Evolutionary conservation across 2,113 vertebrate genomes (phyloP), one percentile per base, ranked within the genome.

Genomic region (Terrapene triunguis): DNA sequence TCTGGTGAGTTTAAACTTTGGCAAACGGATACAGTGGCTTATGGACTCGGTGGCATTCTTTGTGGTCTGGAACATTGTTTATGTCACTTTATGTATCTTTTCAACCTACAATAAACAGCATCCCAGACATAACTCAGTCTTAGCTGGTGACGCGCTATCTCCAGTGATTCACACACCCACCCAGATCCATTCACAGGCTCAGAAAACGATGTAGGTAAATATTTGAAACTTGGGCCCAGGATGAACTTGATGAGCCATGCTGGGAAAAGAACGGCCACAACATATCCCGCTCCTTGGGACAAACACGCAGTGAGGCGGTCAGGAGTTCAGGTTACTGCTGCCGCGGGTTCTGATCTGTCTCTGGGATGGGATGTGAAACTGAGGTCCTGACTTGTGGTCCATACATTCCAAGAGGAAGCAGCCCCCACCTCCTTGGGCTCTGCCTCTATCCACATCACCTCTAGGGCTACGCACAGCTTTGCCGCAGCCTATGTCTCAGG

Each of bases 31-130:
- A 89, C 42, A 13, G 25, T 42, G 84, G 74, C 51, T 85, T 89
- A 57, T 65, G 53, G 87, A 91, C 65, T 19, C 42, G 55, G 85
- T 80, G 89, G 85, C 59, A 27, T 91, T 79, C 90, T 82, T 78
- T 91, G 51, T 83, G 78, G 86, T 69, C 91, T 92, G 80, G 69
- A 17, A 88, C 48, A 88, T 78, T 91, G 89, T 87, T 87, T 91
- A 57, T 91, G 91, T 91, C 79, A 93, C 88, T 83, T 93, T 54
- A 84, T 83, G 62, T 50, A 89, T 80, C 57, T 88, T 93, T 93
- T 69, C 89, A 89, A 76, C 80, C 65, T 88, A 83, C 91, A 94
- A 59, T 35, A 87, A 93, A 80, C 90, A 87, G 8, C 25, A 14
- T 3, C 78, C 47, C 76, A 29, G 35, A 84, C 55, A 2, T 88